Evolutionary conservation across 2,888 invertebrate genomes (phyloP).

Genomic region (Stenotaenia linearis): DNA sequence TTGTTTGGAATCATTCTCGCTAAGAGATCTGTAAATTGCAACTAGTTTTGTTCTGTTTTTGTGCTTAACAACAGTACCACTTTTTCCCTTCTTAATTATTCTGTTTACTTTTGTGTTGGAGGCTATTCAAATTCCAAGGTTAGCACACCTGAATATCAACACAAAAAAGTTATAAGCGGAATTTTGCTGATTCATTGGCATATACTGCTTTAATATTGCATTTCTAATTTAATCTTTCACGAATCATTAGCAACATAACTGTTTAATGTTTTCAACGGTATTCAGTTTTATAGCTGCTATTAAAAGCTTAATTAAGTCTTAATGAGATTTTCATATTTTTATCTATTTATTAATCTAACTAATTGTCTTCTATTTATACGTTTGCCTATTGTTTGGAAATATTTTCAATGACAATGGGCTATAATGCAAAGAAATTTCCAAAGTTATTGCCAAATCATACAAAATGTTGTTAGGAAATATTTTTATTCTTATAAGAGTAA

Average conservation of each 20-base stretch:
- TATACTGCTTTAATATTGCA: background rate
- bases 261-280: background rate
- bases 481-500: too few species aligned
- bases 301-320: background rate
- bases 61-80: background rate
- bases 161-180: background rate
- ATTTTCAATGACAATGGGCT: background rate
- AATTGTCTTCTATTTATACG: background rate
- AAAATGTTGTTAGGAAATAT: background rate
- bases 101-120: background rate
- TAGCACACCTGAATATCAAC: background rate
- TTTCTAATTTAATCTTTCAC: background rate
- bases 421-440: background rate
- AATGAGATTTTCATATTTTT: background rate
- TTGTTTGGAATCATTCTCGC: background rate
- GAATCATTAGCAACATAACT: too few species aligned
- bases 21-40: background rate
- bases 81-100: background rate
- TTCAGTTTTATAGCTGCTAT: background rate
- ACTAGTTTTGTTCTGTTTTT: background rate
- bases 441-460: background rate
- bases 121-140: slow-evolving; percentile 1
- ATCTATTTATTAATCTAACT: background rate
- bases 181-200: slow-evolving; percentile 16
- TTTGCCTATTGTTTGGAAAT: background rate